Evolutionary conservation across 2,797 vertebrate species (phyloP).

Genomic region (Sardinella longiceps): DNA sequence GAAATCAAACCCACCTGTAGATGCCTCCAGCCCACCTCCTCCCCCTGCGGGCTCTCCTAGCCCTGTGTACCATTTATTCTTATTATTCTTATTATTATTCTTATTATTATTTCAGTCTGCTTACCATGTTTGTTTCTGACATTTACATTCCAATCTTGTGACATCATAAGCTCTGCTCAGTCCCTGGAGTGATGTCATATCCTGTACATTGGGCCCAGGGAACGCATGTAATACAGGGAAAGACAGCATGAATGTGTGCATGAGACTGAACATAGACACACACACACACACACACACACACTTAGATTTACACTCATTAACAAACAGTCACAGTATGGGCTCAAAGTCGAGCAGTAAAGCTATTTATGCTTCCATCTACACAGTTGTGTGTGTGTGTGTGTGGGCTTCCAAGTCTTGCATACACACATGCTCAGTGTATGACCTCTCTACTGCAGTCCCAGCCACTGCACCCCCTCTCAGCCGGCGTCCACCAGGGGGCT

Average conservation of each 20-base stretch:
- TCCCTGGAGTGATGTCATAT: conserved; percentile 45
- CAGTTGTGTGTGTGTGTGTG: background rate
- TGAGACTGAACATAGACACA: background rate
- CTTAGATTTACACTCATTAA: conserved; percentile 18
- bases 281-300: conserved; percentile 30
- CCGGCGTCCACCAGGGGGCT: too few relatives aligned
- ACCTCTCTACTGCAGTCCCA: too few relatives aligned
- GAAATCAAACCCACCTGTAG: conserved; percentile 53
- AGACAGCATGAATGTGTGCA: conserved; percentile 40
- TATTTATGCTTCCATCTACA: background rate
- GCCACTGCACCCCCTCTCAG: too few relatives aligned
- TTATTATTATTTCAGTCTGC: background rate
- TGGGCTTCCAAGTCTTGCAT: too few relatives aligned
- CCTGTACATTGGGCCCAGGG: conserved; percentile 42
- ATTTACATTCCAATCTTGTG: conserved; percentile 15
- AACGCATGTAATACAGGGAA: conserved; percentile 53
- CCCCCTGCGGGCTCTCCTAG: too few relatives aligned
- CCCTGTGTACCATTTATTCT: too few relatives aligned
- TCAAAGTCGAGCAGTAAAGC: background rate
- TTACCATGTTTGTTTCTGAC: background rate
- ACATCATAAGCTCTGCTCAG: conserved; percentile 33
- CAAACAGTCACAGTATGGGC: conserved; percentile 36
- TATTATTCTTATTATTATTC: conserved; percentile 43
- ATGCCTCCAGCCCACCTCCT: conserved; percentile 67
- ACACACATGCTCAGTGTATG: too few relatives aligned